These are phyloP conservation scores for Pissodes strobi DNA, from an alignment of 1,140 invertebrate genomes.

Conservation along the genomic window DNA sequence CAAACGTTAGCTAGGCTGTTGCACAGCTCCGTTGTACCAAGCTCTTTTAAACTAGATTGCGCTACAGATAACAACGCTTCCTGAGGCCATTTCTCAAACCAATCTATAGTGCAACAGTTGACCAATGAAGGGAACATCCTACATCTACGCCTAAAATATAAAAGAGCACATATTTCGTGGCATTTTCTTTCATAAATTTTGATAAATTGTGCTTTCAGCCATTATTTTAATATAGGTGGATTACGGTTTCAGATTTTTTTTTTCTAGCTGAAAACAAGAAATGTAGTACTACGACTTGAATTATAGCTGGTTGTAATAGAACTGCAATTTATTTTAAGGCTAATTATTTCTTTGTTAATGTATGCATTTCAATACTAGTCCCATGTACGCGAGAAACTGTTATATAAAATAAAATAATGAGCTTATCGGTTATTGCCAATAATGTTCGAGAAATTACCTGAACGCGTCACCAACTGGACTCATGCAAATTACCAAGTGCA, in stretches of 20 bases:
- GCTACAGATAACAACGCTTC: constrained; percentile 85
- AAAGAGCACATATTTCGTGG: not conserved
- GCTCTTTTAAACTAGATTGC: constrained; percentile 60
- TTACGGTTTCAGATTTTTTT: no score
- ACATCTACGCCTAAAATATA: constrained; percentile 64
- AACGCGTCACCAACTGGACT: constrained; percentile 87
- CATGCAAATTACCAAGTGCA: constrained; percentile 87
- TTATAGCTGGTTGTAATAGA: no score
- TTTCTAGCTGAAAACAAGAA: no score
- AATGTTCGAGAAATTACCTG: constrained; percentile 63
- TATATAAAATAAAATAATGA: no score
- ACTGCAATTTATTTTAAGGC: no score
- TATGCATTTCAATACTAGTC: no score
- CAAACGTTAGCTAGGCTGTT: constrained; percentile 70
- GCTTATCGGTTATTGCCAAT: not conserved
- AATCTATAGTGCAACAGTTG: constrained; percentile 93
- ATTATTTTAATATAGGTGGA: no score
- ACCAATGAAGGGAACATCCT: constrained; percentile 90
- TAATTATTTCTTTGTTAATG: no score
- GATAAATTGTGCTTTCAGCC: no score
- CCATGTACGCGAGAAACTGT: no score
- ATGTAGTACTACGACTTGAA: no score
- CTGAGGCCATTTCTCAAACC: constrained; percentile 89
- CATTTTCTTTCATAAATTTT: constrained; percentile 5
- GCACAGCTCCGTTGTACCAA: constrained; percentile 57